Conservation (phyloP, 64 coral and sea anemone species). For the Montipora capricornis region DNA sequence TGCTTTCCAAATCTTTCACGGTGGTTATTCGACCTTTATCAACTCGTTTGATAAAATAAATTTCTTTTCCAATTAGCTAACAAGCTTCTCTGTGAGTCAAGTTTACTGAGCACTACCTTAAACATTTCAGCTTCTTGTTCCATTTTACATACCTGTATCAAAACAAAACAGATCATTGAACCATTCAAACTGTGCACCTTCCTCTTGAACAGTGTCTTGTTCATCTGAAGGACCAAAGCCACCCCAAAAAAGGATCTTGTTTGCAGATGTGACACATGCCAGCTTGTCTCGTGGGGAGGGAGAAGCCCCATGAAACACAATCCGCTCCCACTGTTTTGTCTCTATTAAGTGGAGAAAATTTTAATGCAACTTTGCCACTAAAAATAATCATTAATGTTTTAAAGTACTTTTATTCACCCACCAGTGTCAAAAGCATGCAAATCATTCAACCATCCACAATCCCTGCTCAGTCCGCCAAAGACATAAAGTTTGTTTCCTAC, state of each 20-base stretch:
- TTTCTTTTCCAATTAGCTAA: background rate
- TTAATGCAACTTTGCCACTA: no score
- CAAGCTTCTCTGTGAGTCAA: no score
- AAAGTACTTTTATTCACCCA: conserved; percentile 3
- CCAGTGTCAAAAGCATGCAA: conserved; percentile 76
- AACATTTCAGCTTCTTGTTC: background rate
- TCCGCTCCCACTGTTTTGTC: conserved; percentile 75
- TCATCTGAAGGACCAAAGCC: conserved; percentile 83
- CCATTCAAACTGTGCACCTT: conserved; percentile 83
- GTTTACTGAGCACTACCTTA: background rate
- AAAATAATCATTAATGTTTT: no score
- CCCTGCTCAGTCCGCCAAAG: conserved; percentile 85
- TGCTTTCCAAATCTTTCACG: no score
- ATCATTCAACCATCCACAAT: conserved; percentile 88
- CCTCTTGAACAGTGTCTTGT: conserved; percentile 22
- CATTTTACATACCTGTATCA: conserved; percentile 61
- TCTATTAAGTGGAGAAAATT: conserved; percentile 8
- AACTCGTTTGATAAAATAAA: background rate
- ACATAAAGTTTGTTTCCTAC: conserved; percentile 76
- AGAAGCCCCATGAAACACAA: conserved; percentile 46
- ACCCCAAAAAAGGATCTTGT: conserved; percentile 77
- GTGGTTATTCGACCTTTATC: no score
- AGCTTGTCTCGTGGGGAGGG: conserved; percentile 83
- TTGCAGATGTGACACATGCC: conserved; percentile 59
- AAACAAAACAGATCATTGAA: conserved; percentile 86